Evolutionary conservation across 2,797 vertebrate species (phyloP).

Genomic region (Myotis pilosus): DNA sequence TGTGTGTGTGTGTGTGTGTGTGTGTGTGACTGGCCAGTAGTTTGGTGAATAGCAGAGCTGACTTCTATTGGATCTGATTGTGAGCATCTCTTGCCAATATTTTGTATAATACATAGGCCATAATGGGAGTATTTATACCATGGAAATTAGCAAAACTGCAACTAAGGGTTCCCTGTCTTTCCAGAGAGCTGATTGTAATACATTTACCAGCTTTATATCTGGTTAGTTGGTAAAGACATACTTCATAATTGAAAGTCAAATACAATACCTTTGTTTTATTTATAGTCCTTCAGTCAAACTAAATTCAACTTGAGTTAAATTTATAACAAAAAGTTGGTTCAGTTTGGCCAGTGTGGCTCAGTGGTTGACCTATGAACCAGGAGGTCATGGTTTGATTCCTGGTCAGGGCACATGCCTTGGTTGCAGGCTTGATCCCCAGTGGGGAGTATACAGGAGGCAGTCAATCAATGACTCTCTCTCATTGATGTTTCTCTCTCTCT

Average conservation of each 20-base stretch:
- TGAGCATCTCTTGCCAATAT: neutral
- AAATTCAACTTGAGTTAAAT: neutral
- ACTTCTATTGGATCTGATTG: neutral
- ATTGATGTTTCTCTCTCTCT: no score
- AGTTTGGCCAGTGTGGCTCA: neutral
- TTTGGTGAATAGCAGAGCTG: neutral
- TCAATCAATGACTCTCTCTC: no score
- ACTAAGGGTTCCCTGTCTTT: neutral
- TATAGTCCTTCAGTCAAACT: neutral
- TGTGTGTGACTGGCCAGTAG: no score
- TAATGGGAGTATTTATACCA: neutral
- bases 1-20: no score
- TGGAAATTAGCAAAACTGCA: neutral
- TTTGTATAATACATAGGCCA: neutral
- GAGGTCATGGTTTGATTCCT: no score
- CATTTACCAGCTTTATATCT: neutral
- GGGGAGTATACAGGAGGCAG: no score
- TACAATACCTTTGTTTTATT: neutral
- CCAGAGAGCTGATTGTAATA: neutral
- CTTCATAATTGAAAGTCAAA: neutral
- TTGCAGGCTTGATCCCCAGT: no score
- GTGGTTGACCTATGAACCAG: no score
- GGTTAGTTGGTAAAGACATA: neutral
- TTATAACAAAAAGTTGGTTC: neutral
- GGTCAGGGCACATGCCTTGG: no score